Conservation (phyloP, 2,888 invertebrate genomes). For the Epinotia nisella region DNA sequence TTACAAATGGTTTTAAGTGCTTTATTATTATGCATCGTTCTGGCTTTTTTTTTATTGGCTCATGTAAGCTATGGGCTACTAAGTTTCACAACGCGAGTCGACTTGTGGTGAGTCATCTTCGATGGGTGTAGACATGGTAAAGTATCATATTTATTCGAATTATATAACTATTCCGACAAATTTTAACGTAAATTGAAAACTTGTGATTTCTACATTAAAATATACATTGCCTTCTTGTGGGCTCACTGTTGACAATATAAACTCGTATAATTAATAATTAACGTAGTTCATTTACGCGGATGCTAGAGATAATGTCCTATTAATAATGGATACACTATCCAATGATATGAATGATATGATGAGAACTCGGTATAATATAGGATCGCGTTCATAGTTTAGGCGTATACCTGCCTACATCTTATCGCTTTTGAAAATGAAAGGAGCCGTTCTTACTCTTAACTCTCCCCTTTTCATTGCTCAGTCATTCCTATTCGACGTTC, state of each 20-base stretch:
- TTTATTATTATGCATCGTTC: constrained; percentile 62
- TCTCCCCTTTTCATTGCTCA: background rate
- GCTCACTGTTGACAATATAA: constrained; percentile 65
- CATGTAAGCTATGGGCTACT: constrained; percentile 45
- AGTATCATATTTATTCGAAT: constrained; percentile 43
- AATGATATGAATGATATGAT: too few relatives aligned
- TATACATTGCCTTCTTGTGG: constrained; percentile 62
- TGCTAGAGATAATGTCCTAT: background rate
- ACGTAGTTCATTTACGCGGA: constrained; percentile 4
- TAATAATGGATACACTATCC: background rate
- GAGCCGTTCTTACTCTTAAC: background rate
- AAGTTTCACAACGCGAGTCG: constrained; percentile 26
- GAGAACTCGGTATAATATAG: background rate
- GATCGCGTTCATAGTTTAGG: background rate
- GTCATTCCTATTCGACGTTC: background rate
- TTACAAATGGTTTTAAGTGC: constrained; percentile 53
- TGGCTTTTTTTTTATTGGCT: constrained; percentile 60
- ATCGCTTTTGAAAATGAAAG: background rate
- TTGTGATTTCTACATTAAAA: background rate
- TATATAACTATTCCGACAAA: background rate
- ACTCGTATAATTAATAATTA: background rate
- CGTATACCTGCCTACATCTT: background rate
- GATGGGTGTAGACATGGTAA: constrained; percentile 48
- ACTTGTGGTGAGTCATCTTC: constrained; percentile 38
- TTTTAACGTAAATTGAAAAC: background rate